Conservation (phyloP, 2,888 invertebrate genomes). For the Axea sp. region DNA sequence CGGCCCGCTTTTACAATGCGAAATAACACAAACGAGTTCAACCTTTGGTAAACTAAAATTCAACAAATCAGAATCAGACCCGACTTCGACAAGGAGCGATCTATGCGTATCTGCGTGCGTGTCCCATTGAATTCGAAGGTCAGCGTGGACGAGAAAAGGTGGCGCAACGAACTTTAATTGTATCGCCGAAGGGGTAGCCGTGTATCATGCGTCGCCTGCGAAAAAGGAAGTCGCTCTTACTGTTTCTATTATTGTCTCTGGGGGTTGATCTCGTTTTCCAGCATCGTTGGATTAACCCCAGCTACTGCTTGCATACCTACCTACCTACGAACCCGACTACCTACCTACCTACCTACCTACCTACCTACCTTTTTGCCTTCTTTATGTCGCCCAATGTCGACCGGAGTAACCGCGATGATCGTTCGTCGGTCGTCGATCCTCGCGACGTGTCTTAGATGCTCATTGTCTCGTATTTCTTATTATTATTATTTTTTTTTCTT, state of each 20-base stretch:
- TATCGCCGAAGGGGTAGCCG: conserved; percentile 68
- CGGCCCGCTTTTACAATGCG: conserved; percentile 55
- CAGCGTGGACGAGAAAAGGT: conserved; percentile 40
- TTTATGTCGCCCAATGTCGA: conserved; percentile 17
- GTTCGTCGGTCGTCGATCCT: conserved; percentile 5
- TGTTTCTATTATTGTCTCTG: conserved; percentile 79
- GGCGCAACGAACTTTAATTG: conserved; percentile 78
- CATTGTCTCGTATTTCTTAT: conserved; percentile 43
- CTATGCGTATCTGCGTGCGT: conserved; percentile 44
- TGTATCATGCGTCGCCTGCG: conserved; percentile 68
- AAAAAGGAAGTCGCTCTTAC: conserved; percentile 67
- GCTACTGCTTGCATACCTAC: conserved; percentile 30
- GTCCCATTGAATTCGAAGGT: conserved; percentile 47
- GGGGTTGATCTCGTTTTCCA: conserved; percentile 66
- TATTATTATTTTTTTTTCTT: no score
- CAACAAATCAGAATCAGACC: conserved; percentile 61
- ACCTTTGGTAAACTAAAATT: conserved; percentile 59
- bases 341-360: conserved; percentile 36
- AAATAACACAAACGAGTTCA: conserved; percentile 60
- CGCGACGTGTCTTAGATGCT: conserved; percentile 33
- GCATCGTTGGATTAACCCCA: no score
- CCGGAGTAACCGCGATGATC: conserved; percentile 29
- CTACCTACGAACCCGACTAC: no score
- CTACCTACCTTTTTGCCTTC: conserved; percentile 21
- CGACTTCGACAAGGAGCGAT: conserved; percentile 63